Base-by-base conservation (phyloP, 2,113 vertebrate species). In the Catharus bicknelli region DNA sequence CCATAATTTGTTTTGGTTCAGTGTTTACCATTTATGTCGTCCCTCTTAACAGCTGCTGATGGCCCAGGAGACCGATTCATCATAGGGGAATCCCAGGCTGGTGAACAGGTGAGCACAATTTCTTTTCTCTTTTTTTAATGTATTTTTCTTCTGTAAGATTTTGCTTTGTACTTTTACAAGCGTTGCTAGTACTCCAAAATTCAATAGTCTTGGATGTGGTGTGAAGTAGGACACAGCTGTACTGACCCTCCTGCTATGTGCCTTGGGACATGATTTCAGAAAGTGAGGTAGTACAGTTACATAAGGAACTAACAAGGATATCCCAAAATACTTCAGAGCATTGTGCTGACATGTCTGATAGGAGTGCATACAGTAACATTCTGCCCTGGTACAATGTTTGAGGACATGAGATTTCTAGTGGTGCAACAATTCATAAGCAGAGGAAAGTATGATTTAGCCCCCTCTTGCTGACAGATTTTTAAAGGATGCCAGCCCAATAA, bases 71-170 rank as follows among this genome's bases (percentile, higher is more conserved):
- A 99, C 97, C 98, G 99, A 94, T 99, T 99, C 96, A 99, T 99
- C 97, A 99, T 99, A 91, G 99, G 99, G 92, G 99, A 99, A 97
- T 99, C 99, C 94, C 99, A 99, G 97, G 99, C 99, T 96, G 99
- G 99, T 97, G 99, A 99, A 95, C 99, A 99, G 98, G 99, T 99
- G 82, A 93, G 97, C 63, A 50, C 34, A 86, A 29, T 83, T 78
- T 75, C 42, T 84, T 82, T 58, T 20, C 45, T 16, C 38, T 66
- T 47, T 87, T 54, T 79, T 45, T 13, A 19, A 45, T 42, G 6
- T 38, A 17, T 63, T 83, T 95, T 92, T 73, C 42, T 84, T 61
- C 86, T 36, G 22, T 77, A 36, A 82, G 62, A 57, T 72, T 57
- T 9, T 73, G 38, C 53, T 83, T 83, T 93, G 29, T 57, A 48